Evolutionary conservation across 2,797 vertebrate genomes (phyloP), one percentile per base, ranked within the genome.

Genomic region (Xenentodon cancila): DNA sequence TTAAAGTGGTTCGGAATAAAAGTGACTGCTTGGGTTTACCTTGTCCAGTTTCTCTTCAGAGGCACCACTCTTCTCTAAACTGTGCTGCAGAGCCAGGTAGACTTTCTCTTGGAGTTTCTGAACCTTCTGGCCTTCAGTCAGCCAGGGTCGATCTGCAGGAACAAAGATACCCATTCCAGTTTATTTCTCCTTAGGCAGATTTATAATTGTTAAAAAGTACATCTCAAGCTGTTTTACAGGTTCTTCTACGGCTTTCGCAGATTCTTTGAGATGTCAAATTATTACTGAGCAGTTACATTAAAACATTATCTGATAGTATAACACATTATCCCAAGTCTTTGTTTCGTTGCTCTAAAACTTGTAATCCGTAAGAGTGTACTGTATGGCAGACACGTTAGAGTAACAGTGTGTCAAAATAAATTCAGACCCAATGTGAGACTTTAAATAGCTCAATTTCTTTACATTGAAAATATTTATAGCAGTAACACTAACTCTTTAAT

Each of bases 61-160:
- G 51, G 90, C 84, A 20, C 92, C 92, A 7, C 90, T 94, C 92
- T 94, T 95, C 59, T 95, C 94, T 72, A 96, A 92, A 77, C 94
- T 95, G 15, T 96, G 94, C 84, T 96, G 96, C 76, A 97, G 90
- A 43, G 96, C 95, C 85, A 96, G 65, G 22, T 95, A 97, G 76
- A 96, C 91, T 64, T 94, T 95, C 84, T 96, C 95, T 84, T 97
- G 96, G 25, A 97, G 94, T 75, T 94, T 96, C 80, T 96, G 94
- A 64, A 97, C 94, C 84, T 96, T 95, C 71, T 92, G 94, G 54
- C 92, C 84, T 71, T 97, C 95, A 0, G 93, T 93, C 74, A 97
- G 90, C 96, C 96, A 97, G 0, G 89, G 94, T 21, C 96, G 95
- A 61, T 96, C 96, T 97, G 52, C 37, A 53, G 40, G 34, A 60